Conservation (phyloP, 2,113 vertebrate genomes). For the Otis tarda region DNA sequence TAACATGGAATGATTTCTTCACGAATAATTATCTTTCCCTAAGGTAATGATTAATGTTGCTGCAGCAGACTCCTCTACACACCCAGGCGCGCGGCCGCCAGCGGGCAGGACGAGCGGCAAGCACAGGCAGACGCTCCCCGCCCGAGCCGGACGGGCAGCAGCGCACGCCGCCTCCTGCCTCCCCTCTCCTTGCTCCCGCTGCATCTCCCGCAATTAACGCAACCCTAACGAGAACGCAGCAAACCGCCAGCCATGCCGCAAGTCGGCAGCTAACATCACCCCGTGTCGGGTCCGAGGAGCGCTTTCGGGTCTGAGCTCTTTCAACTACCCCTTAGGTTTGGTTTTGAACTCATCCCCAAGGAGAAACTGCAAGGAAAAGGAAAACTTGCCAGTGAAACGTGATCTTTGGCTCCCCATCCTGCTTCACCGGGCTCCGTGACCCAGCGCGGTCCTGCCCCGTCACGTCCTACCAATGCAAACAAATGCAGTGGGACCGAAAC, state of each 20-base stretch:
- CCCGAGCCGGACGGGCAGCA: neutral
- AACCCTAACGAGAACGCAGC: neutral
- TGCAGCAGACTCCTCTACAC: neutral
- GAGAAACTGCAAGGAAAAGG: neutral
- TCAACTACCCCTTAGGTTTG: neutral
- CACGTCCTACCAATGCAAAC: neutral
- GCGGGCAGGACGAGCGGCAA: slow-evolving; percentile 5
- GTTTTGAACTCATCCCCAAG: neutral
- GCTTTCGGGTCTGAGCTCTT: neutral
- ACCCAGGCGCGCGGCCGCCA: neutral
- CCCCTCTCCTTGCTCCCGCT: neutral
- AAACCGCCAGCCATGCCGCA: neutral
- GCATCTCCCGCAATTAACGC: neutral
- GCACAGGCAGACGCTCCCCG: slow-evolving; percentile 21
- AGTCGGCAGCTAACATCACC: neutral
- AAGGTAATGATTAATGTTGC: slow-evolving; percentile 44
- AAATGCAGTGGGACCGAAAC: neutral
- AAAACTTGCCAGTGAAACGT: neutral
- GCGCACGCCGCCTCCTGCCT: neutral
- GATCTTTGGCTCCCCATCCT: neutral
- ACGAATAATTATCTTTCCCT: slow-evolving; percentile 46
- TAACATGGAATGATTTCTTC: neutral
- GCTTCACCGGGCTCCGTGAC: neutral
- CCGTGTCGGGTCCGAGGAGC: accelerated
- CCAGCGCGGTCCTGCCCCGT: neutral